Base-by-base conservation (phyloP, 1,140 invertebrate genomes). In the Trypoxylus dichotomus region DNA sequence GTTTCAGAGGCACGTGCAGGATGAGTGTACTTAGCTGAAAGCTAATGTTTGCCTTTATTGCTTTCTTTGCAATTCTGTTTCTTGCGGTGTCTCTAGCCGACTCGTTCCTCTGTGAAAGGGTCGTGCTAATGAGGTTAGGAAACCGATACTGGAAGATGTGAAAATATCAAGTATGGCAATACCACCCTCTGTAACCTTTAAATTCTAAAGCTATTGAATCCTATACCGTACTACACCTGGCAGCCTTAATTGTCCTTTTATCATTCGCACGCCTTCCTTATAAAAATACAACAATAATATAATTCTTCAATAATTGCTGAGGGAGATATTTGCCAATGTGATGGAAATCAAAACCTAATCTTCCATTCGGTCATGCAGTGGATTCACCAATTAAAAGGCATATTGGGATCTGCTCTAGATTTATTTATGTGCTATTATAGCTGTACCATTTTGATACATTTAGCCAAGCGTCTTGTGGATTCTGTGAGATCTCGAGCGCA, bases 1-100 rank as follows among this genome's bases (percentile, higher is more conserved):
- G 89, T 93, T 92, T 92, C 91, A 93, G 92, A 93, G 91, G 92
- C 92, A 93, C 91, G 92, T 92, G 91, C 89, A 87, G 89, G 89
- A 90, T 89, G 89, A 90, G 85, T 82, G 82, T 83, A 84, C 77
- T 83, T 84, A 85, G 83, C 83, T 79, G 78, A 79, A 76, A 25
- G 83, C 83, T 84, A 84, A 84, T 77, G 76, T 81, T 84, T 83
- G 83, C 83, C 82, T 84, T 82, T 80, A 79, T 85, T 86, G 85
- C 83, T 83, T 85, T 85, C 83, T 84, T 80, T 77, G 84, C 84
- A 85, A 84, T 85, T 82, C 80, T 82, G 79, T 83, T 81, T 86
- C 85, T 86, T 86, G 85, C 85, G 82, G 85, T 86, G 85, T 84
- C 85, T 86, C 85, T 86, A 82, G 83, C 82, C 84, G 84, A 80